A percentile compares a stretch with the other conserved stretches of the same genome.
Evolutionary conservation across 2,888 invertebrate species (phyloP).

Genomic region (Synanthedon andrenaeformis): DNA sequence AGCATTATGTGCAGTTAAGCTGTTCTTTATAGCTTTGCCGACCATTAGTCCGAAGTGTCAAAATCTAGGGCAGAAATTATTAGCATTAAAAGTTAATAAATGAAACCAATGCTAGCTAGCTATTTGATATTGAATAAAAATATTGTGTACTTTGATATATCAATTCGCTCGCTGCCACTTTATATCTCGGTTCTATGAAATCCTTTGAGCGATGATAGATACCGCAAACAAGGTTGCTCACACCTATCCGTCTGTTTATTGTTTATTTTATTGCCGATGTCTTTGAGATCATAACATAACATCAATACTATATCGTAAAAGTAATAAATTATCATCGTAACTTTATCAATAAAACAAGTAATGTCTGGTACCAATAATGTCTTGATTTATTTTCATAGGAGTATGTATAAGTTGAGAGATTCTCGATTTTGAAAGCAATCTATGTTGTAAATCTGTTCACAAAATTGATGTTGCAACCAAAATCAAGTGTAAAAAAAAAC

Average conservation of each 20-base stretch:
- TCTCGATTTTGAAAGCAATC: background rate
- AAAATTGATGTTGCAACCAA: too few relatives aligned
- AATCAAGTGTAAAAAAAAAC: too few relatives aligned
- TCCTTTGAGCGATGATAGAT: conserved; percentile 3
- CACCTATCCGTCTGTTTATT: conserved; percentile 28
- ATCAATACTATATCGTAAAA: conserved; percentile 34
- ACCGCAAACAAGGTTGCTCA: conserved; percentile 24
- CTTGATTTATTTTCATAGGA: background rate
- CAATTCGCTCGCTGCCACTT: too few relatives aligned
- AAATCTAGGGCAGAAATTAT: too few relatives aligned
- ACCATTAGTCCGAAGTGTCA: too few relatives aligned
- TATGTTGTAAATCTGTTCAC: background rate
- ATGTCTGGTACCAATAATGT: background rate
- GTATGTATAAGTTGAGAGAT: background rate
- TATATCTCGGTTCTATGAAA: background rate
- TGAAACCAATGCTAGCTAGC: too few relatives aligned
- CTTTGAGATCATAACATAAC: conserved; percentile 25
- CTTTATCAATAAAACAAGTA: conserved; percentile 2
- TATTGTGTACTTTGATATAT: too few relatives aligned
- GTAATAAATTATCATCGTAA: conserved; percentile 27
- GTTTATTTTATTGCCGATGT: conserved; percentile 31
- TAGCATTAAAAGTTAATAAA: too few relatives aligned
- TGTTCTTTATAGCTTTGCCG: too few relatives aligned
- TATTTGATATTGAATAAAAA: too few relatives aligned
- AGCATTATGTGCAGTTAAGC: too few relatives aligned